These are phyloP conservation scores for Helicoverpa zea DNA, from an alignment of 1,140 invertebrate genomes.

Conservation along the genomic window DNA sequence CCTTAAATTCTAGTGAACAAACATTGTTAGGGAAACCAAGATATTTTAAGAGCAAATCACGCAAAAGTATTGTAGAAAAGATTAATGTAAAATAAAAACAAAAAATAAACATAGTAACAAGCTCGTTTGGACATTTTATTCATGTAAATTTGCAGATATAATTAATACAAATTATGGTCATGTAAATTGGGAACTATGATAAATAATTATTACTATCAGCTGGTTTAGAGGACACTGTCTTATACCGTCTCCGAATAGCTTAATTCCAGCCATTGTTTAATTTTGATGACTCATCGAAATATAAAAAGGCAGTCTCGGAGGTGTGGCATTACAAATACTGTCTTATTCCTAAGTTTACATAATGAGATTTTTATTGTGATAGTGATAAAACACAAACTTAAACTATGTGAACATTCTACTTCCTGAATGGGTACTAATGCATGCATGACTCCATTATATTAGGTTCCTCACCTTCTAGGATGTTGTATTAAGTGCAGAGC, in stretches of 20 bases:
- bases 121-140: conserved; percentile 86
- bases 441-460: conserved; percentile 74
- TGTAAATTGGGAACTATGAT: conserved; percentile 84
- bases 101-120: conserved; percentile 80
- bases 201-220: conserved; percentile 80
- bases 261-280: conserved; percentile 76
- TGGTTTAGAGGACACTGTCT: conserved; percentile 76
- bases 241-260: conserved; percentile 72
- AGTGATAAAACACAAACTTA: conserved; percentile 86
- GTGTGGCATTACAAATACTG: conserved; percentile 86
- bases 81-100: conserved; percentile 48
- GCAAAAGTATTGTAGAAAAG: not conserved
- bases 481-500: conserved; percentile 78
- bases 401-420: conserved; percentile 83
- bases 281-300: conserved; percentile 80
- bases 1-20: not conserved
- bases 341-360: conserved; percentile 84
- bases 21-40: not conserved
- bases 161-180: conserved; percentile 87
- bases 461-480: conserved; percentile 78
- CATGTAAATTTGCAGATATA: conserved; percentile 88
- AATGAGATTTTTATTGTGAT: conserved; percentile 86
- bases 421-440: conserved; percentile 79
- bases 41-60: not conserved
- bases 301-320: conserved; percentile 87